These are phyloP conservation scores for Schizopygopsis pylzovi DNA, from an alignment of 2,797 vertebrate genomes.

Conservation along the genomic window DNA sequence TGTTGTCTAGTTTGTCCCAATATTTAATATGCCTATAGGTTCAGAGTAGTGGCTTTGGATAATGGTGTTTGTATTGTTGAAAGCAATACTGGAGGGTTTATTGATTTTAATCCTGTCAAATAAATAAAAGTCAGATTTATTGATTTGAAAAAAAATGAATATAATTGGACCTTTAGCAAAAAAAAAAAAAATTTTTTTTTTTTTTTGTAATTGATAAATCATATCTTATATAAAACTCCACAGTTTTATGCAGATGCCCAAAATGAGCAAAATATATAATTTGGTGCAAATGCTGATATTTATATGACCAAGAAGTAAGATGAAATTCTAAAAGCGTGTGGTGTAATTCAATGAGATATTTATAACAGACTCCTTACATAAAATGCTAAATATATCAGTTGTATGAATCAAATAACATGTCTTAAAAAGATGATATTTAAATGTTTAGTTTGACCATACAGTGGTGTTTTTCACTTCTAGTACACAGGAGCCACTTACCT, in stretches of 20 bases:
- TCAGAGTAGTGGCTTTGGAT: background rate
- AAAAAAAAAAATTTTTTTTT: too few species aligned
- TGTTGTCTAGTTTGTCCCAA: background rate
- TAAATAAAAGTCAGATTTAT: background rate
- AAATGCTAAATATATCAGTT: background rate
- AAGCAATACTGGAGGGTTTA: background rate
- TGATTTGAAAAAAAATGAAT: background rate
- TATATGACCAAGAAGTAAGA: background rate
- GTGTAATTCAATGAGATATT: background rate
- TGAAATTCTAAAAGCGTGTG: background rate
- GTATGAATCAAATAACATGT: background rate
- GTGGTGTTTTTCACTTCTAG: background rate
- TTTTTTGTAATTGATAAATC: background rate
- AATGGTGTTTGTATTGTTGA: background rate
- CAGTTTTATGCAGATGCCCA: background rate
- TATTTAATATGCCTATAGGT: background rate
- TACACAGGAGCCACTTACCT: background rate
- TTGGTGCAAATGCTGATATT: background rate
- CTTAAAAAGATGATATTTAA: background rate
- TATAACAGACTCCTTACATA: background rate
- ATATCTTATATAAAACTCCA: background rate
- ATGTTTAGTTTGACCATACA: background rate
- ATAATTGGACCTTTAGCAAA: background rate
- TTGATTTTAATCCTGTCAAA: background rate
- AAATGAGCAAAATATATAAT: background rate